Evolutionary conservation across 2,113 vertebrate species (phyloP).

Genomic region (Erythrocercus mccallii): DNA sequence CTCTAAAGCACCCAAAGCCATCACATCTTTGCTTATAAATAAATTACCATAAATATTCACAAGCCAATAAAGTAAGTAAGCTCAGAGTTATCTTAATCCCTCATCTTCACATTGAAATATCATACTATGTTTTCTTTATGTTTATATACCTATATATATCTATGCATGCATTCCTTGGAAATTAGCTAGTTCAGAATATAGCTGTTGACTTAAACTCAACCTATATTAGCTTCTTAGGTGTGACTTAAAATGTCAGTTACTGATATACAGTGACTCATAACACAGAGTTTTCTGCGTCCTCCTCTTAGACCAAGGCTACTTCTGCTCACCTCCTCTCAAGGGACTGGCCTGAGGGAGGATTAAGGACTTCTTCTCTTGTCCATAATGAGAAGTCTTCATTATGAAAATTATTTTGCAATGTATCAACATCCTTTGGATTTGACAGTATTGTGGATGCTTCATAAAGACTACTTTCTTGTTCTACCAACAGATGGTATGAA

Average conservation of each 20-base stretch:
- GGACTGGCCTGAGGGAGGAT: background rate
- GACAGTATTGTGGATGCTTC: background rate
- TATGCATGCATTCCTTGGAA: background rate
- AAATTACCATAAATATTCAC: background rate
- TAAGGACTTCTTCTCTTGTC: background rate
- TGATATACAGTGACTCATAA: background rate
- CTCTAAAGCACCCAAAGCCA: background rate
- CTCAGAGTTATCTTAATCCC: background rate
- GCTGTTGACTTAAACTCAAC: background rate
- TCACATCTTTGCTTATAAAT: background rate
- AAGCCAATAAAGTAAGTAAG: background rate
- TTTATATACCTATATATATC: background rate
- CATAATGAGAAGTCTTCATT: background rate
- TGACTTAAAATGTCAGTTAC: background rate
- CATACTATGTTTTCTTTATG: background rate
- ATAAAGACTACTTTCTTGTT: background rate
- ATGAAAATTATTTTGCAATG: background rate
- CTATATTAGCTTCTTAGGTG: background rate
- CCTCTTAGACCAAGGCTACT: background rate
- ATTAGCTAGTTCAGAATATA: background rate
- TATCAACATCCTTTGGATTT: background rate
- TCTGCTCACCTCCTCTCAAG: background rate
- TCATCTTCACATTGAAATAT: background rate
- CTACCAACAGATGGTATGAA: constrained; percentile 7
- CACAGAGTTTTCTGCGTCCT: background rate